Percentiles rank a stretch among this genome's conserved stretches.
phyloP scores from a whole-genome alignment of 1,140 invertebrate genomes.

The Aphaenogaster rudis region DNA sequence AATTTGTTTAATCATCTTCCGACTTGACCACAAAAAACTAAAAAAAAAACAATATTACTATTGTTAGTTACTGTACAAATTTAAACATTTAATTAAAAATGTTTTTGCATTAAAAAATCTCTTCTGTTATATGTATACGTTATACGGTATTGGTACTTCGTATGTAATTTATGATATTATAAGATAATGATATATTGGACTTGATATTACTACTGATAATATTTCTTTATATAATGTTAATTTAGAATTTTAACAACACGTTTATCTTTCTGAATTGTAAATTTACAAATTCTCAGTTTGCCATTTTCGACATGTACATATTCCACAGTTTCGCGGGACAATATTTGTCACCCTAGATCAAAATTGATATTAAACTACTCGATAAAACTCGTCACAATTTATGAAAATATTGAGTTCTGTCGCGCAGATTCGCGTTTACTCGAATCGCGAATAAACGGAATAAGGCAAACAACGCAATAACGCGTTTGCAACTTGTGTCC shows the following conservation, averaged over 20 bases:
- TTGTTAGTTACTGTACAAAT: not conserved
- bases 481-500: conserved; percentile 26
- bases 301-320: not conserved
- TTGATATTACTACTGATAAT: not conserved
- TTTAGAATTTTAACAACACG: not conserved
- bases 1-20: conserved; percentile 42
- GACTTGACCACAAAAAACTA: not conserved
- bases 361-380: conserved; percentile 17
- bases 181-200: not conserved
- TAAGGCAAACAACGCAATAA: not conserved
- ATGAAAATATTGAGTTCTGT: not conserved
- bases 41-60: not conserved
- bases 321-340: not conserved
- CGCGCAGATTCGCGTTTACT: conserved; percentile 30
- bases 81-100: conserved; percentile 16
- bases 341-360: not conserved
- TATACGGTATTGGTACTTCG: not conserved
- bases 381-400: not conserved
- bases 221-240: not conserved
- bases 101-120: not conserved
- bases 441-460: not conserved
- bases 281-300: not conserved
- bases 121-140: not conserved
- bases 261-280: not conserved
- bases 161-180: not conserved